phyloP scores from a whole-genome alignment of 1,140 invertebrate genomes.

The Helicoverpa zea region DNA sequence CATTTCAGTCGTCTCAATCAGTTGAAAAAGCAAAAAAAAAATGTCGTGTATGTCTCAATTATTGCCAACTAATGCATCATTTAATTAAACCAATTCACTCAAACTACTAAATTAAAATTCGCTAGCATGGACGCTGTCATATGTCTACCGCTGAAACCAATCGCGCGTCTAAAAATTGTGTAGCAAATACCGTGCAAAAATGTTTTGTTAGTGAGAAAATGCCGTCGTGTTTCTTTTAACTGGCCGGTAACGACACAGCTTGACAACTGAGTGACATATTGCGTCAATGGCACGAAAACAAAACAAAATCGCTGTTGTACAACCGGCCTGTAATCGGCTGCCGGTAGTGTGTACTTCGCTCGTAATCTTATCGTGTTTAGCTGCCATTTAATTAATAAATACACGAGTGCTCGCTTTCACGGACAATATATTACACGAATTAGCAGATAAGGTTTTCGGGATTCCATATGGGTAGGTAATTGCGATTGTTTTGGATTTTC shows the following conservation, averaged over 20 bases:
- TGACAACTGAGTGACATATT: not conserved
- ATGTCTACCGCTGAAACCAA: not conserved
- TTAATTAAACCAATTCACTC: not conserved
- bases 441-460: slow-evolving; percentile 16
- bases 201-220: not conserved
- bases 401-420: slow-evolving; percentile 25
- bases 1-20: not conserved
- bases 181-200: too few relatives aligned
- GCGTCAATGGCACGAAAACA: not conserved
- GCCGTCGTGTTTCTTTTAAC: not conserved
- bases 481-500: not conserved
- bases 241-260: not conserved
- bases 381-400: slow-evolving; percentile 38
- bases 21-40: not conserved
- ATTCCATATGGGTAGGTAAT: not conserved
- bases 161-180: too few relatives aligned
- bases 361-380: slow-evolving; percentile 20
- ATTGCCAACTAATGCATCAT: not conserved
- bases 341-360: not conserved
- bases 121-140: too few relatives aligned
- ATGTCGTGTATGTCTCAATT: not conserved
- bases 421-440: slow-evolving; percentile 26
- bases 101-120: not conserved
- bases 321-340: not conserved
- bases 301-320: not conserved